phyloP scores from a whole-genome alignment of 1,140 invertebrate genomes.

The Ruditapes philippinarum region DNA sequence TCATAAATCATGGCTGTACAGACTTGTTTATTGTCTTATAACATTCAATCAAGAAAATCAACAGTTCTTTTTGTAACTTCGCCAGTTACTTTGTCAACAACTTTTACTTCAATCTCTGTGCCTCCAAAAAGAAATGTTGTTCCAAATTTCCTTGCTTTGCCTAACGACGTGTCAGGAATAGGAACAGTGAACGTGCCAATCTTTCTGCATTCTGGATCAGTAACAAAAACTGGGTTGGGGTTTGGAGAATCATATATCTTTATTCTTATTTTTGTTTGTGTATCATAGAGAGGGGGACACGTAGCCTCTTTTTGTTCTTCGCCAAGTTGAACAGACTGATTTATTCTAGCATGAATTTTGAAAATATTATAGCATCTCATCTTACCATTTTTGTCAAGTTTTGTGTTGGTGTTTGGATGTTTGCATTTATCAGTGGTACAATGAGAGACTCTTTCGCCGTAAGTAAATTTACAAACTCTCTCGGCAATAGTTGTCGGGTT shows the following conservation, averaged over 20 bases:
- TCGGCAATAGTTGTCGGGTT: slow-evolving; percentile 22
- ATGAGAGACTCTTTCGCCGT: neutral
- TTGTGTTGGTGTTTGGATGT: neutral
- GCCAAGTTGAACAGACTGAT: neutral
- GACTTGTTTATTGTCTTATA: no score
- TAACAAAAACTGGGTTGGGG: neutral
- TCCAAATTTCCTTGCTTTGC: neutral
- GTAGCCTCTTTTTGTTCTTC: neutral
- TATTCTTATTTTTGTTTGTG: neutral
- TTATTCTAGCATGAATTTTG: neutral
- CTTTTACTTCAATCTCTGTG: slow-evolving; percentile 6
- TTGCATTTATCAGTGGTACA: neutral
- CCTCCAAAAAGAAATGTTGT: slow-evolving; percentile 15
- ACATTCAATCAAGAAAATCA: neutral
- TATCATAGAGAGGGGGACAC: neutral
- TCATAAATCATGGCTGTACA: no score
- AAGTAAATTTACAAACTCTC: slow-evolving; percentile 3
- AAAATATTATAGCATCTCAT: slow-evolving; percentile 11
- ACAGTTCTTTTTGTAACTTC: neutral
- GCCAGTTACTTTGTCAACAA: neutral
- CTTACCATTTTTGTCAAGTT: neutral
- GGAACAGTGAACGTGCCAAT: neutral
- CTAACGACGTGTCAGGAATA: neutral
- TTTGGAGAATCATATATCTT: neutral
- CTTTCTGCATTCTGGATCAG: neutral